Conservation (phyloP, 2,797 vertebrate genomes). For the Falco berigora region DNA sequence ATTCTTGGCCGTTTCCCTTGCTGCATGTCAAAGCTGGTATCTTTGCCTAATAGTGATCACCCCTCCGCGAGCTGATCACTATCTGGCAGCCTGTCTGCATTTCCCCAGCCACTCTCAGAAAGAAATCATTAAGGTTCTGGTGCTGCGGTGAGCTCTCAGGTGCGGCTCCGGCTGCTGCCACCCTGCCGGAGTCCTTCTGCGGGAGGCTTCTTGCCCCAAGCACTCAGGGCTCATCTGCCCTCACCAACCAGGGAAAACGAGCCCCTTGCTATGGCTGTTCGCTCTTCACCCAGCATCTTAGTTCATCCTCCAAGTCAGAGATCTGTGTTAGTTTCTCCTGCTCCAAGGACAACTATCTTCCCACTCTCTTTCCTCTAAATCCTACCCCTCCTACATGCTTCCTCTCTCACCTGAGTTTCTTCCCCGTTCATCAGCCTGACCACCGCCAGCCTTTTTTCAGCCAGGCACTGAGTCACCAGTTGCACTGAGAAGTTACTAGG, state of each 20-base stretch:
- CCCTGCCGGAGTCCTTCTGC: neutral
- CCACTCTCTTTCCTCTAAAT: neutral
- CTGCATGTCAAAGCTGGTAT: slow-evolving; percentile 66
- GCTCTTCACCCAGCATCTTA: neutral
- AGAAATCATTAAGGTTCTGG: slow-evolving; percentile 38
- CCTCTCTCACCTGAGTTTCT: neutral
- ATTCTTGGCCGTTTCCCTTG: slow-evolving; percentile 34
- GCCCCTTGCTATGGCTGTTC: neutral
- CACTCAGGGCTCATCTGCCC: neutral
- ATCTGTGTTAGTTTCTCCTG: neutral
- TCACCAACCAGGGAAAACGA: neutral
- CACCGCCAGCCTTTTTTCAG: neutral
- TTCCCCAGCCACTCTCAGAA: neutral
- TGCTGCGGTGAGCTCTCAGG: neutral
- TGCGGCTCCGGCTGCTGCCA: neutral
- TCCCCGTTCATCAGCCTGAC: neutral
- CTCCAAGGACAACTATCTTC: neutral
- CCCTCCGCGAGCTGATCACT: slow-evolving; percentile 26
- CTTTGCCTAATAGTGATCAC: slow-evolving; percentile 20
- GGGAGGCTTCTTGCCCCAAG: accelerated
- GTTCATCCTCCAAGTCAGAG: neutral
- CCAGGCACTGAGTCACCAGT: neutral
- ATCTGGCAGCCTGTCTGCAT: slow-evolving; percentile 39
- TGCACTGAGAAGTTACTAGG: neutral
- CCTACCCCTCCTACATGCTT: neutral